Base-by-base conservation (phyloP, 2,888 invertebrate genomes). In the Campaea margaritaria region DNA sequence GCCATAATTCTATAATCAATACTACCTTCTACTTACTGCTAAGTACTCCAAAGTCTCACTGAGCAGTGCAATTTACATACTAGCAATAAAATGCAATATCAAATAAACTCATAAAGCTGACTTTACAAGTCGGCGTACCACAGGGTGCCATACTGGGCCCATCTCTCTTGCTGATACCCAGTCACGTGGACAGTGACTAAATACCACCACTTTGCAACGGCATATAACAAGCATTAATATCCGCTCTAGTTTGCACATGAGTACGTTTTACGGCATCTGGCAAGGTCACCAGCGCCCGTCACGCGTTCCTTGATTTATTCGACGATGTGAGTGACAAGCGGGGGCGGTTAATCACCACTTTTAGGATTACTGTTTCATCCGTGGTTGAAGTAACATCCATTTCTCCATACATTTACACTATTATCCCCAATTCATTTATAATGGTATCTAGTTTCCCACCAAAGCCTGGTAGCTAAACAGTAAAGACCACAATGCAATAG, bases 231-330 rank as follows among this genome's bases (percentile, higher is more conserved):
- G 46, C 41, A 42, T 44, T 46, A 46, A 54, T 41, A 60, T 47
- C 41, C 42, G 54, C 36, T 54, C 54, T 50, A 60, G 50, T 50
- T 55, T 65, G 70, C 69, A 67, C 70, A 69, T 72, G n/a, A n/a
- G 68, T 68, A 75, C 75, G 70, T 74, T 75, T 75, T 67, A 71
- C 69, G 63, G 55, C 58, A 62, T 56, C 57, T 66, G 63, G 55
- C 80, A 82, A 82, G 81, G 81, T 82, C 83, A 69, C 65, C 54
- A 64, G 58, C 69, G 53, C 68, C 67, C 74, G 79, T 83, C 84
- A 82, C 77, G 81, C 83, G 77, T 83, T 83, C 80, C 73, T 77
- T 73, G 61, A 64, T 69, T 75, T 78, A 62, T 66, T 52, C 50
- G 42, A 43, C 61, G 75, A 76, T 50, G 12, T 45, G 73, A 76